A percentile compares a stretch with the other conserved stretches of the same genome.
Conservation (phyloP, 2,797 vertebrate species). For the Neomorphus geoffroyi region DNA sequence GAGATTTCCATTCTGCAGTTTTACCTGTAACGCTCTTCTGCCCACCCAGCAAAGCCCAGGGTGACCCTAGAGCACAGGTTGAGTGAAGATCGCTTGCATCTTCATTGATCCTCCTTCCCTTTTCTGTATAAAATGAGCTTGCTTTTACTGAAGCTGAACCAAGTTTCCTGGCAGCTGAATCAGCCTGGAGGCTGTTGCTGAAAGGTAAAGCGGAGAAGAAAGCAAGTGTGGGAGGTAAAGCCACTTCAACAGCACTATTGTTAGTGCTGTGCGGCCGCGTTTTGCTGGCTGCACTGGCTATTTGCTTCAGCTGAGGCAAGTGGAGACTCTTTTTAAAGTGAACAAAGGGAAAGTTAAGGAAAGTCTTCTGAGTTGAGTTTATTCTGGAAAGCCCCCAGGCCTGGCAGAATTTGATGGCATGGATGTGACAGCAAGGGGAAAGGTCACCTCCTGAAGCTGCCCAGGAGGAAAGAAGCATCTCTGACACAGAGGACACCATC, state of each 20-base stretch:
- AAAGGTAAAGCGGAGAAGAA: not conserved
- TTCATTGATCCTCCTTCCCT: slow-evolving; percentile 39
- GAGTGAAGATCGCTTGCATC: slow-evolving; percentile 1
- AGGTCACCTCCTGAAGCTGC: slow-evolving; percentile 21
- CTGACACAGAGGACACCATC: slow-evolving; percentile 27
- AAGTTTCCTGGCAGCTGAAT: slow-evolving; percentile 30
- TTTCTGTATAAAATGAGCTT: slow-evolving; percentile 5
- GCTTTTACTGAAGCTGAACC: not conserved
- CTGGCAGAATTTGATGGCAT: not conserved
- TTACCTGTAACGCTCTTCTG: not conserved
- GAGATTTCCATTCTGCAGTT: not conserved
- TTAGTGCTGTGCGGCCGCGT: not conserved
- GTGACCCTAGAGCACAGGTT: not conserved
- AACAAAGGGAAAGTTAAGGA: not conserved
- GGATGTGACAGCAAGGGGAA: slow-evolving; percentile 49
- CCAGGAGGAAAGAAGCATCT: slow-evolving; percentile 3
- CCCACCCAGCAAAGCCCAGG: slow-evolving; percentile 26
- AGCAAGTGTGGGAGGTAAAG: slow-evolving; percentile 8
- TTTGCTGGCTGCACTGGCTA: not conserved
- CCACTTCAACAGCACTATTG: not conserved
- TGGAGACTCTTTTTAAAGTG: not conserved
- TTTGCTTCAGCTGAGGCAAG: not conserved
- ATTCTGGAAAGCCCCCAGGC: slow-evolving; percentile 8
- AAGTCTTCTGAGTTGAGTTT: not conserved
- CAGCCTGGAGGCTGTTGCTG: slow-evolving; percentile 31